phyloP scores from a whole-genome alignment of 2,888 invertebrate species.

The Epirrita christyi region DNA sequence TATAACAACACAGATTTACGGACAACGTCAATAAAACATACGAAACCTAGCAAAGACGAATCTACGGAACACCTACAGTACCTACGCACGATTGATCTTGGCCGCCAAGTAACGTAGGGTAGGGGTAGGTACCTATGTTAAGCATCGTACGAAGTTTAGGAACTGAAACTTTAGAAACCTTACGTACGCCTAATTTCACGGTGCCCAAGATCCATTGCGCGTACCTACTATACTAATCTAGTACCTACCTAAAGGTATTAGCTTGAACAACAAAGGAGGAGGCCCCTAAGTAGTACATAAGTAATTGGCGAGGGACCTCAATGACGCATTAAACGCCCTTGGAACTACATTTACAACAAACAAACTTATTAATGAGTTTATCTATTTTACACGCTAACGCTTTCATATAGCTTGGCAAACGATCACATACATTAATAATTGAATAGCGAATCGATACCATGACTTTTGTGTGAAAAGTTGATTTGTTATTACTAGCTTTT shows the following conservation, averaged over 20 bases:
- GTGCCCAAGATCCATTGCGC: conserved; percentile 4
- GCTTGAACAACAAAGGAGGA: conserved; percentile 24
- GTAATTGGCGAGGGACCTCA: conserved; percentile 15
- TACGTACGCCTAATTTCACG: conserved; percentile 1
- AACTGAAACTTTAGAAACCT: not conserved
- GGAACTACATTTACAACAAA: conserved; percentile 49
- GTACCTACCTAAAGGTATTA: conserved; percentile 8
- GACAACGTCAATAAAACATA: conserved; percentile 66
- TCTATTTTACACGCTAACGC: conserved; percentile 48
- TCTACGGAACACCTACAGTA: conserved; percentile 1
- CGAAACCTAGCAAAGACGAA: conserved; percentile 40
- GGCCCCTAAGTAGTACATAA: conserved; percentile 13
- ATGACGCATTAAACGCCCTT: conserved; percentile 56
- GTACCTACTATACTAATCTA: conserved; percentile 2
- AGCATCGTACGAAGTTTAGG: not conserved
- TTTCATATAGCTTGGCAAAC: conserved; percentile 42
- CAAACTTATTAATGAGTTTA: conserved; percentile 42
- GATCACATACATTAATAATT: conserved; percentile 38
- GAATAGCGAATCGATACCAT: conserved; percentile 31
- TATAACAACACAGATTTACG: conserved; percentile 83
- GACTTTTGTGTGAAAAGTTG: no score
- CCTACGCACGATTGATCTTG: not conserved
- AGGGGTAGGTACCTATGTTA: not conserved
- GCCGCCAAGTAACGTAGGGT: no score
- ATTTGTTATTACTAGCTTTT: not conserved